Conservation (phyloP, 2,797 vertebrate genomes). For the Gila robusta region DNA sequence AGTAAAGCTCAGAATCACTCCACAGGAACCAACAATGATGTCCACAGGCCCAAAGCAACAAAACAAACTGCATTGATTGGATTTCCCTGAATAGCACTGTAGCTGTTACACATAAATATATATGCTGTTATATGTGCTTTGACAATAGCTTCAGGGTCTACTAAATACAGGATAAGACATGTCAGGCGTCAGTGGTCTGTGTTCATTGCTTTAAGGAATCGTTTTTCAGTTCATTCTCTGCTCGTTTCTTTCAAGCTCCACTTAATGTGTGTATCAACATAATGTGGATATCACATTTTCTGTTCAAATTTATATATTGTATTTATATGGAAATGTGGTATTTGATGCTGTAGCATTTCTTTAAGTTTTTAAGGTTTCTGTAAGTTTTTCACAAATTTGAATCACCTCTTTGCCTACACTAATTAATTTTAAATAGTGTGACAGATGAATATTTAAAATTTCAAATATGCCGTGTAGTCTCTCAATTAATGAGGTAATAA, state of each 20-base stretch:
- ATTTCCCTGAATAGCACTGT: conserved; percentile 27
- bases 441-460: neutral
- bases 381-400: neutral
- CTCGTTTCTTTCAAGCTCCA: neutral
- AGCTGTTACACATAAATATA: neutral
- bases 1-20: conserved; percentile 1
- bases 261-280: neutral
- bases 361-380: too few species aligned
- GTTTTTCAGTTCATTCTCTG: neutral
- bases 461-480: neutral
- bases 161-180: conserved; percentile 12
- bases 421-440: neutral
- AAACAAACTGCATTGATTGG: conserved; percentile 27
- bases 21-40: conserved; percentile 3
- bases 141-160: conserved; percentile 23
- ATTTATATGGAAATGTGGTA: conserved; percentile 2
- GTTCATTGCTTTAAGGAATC: conserved; percentile 1
- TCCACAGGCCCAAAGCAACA: conserved; percentile 29
- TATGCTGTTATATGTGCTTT: conserved; percentile 10
- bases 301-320: neutral
- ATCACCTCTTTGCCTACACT: neutral
- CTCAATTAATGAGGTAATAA: neutral
- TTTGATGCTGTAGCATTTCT: neutral
- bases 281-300: neutral
- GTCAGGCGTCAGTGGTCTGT: neutral